These are phyloP conservation scores for Saccostrea echinata DNA, from an alignment of 1,140 invertebrate species.

Conservation along the genomic window DNA sequence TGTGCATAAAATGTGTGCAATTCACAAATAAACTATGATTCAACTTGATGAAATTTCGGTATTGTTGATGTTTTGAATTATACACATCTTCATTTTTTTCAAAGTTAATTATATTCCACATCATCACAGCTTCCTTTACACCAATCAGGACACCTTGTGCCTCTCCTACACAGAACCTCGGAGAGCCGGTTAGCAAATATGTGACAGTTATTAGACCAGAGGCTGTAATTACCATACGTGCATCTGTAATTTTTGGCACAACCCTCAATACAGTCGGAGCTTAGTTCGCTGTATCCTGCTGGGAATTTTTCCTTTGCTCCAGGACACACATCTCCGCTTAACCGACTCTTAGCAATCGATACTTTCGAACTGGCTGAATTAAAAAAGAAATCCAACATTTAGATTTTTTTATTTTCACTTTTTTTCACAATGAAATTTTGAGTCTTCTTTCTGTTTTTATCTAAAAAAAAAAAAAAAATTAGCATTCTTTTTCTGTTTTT, in stretches of 20 bases:
- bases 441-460: too few species aligned
- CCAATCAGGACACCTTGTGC: not conserved
- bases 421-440: too few species aligned
- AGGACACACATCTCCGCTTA: not conserved
- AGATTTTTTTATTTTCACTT: too few species aligned
- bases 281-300: not conserved
- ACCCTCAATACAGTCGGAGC: not conserved
- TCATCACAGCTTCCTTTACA: too few species aligned
- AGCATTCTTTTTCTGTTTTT: too few species aligned
- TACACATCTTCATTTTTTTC: too few species aligned
- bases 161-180: not conserved
- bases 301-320: not conserved
- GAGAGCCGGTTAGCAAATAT: not conserved
- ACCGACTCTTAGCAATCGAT: not conserved
- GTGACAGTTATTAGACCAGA: not conserved
- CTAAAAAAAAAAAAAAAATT: too few species aligned
- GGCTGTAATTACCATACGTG: not conserved
- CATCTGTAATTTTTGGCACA: not conserved
- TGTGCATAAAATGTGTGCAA: too few species aligned
- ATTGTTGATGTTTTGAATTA: too few species aligned
- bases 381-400: not conserved
- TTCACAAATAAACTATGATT: too few species aligned
- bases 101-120: too few species aligned
- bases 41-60: too few species aligned
- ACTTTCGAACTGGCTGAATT: not conserved